phyloP scores from a whole-genome alignment of 1,140 invertebrate genomes.

The Diorhabda carinulata region DNA sequence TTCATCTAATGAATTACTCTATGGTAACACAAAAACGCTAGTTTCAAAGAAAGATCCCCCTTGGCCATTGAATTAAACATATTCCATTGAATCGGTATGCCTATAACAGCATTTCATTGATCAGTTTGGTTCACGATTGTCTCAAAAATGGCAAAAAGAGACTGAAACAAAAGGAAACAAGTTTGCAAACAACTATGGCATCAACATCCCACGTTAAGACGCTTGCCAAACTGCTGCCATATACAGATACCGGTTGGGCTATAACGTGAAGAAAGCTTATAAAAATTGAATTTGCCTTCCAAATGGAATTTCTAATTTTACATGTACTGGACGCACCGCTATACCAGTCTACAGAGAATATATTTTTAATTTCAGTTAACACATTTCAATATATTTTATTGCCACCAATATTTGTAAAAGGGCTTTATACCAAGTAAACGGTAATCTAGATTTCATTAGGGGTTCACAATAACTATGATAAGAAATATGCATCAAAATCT shows the following conservation, averaged over 20 bases:
- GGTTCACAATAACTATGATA: too few relatives aligned
- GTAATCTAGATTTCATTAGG: too few relatives aligned
- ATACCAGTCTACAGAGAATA: constrained; percentile 7
- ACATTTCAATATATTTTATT: too few relatives aligned
- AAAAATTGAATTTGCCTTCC: constrained; percentile 19
- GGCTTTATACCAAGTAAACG: too few relatives aligned
- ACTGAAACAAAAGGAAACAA: constrained; percentile 12
- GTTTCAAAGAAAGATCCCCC: background rate
- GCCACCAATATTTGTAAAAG: too few relatives aligned
- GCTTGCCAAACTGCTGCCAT: constrained; percentile 13
- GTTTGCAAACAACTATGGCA: constrained; percentile 15
- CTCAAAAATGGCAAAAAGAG: constrained; percentile 12
- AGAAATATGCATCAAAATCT: too few relatives aligned
- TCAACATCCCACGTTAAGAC: constrained; percentile 13
- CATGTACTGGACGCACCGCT: background rate
- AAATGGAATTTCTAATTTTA: constrained; percentile 19
- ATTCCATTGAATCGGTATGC: constrained; percentile 12
- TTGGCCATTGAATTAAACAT: constrained; percentile 15
- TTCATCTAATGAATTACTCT: background rate
- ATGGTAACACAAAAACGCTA: background rate
- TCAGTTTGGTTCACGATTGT: constrained; percentile 18
- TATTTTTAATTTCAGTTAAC: background rate
- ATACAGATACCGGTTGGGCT: constrained; percentile 10
- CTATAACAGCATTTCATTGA: constrained; percentile 14
- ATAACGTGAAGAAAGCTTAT: constrained; percentile 8